These are phyloP conservation scores for Gerosis bhagava DNA, from an alignment of 2,888 invertebrate genomes.

Conservation along the genomic window DNA sequence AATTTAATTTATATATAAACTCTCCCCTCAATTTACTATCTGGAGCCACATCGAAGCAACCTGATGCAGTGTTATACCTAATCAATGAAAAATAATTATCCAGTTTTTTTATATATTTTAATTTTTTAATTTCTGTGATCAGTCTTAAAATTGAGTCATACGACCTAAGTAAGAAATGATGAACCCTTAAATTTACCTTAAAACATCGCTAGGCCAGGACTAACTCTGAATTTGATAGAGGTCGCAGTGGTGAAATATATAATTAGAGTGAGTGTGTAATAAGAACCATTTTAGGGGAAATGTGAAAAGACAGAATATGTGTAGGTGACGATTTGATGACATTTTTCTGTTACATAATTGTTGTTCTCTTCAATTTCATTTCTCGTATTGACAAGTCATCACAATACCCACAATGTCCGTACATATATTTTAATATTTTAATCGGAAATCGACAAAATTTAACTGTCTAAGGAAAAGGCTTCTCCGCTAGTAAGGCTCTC, in stretches of 20 bases:
- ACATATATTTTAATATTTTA: slow-evolving; percentile 42
- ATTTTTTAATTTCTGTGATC: slow-evolving; percentile 72
- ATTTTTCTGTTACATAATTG: slow-evolving; percentile 29
- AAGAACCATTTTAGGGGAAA: slow-evolving; percentile 48
- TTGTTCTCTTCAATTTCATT: slow-evolving; percentile 27
- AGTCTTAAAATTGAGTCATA: slow-evolving; percentile 83
- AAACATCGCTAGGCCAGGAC: slow-evolving; percentile 72
- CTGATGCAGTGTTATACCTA: slow-evolving; percentile 45
- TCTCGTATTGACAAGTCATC: slow-evolving; percentile 37
- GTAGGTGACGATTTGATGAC: slow-evolving; percentile 51
- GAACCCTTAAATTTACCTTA: slow-evolving; percentile 68
- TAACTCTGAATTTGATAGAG: slow-evolving; percentile 53
- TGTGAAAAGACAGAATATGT: slow-evolving; percentile 46
- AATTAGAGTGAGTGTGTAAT: slow-evolving; percentile 47
- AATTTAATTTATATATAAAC: slow-evolving; percentile 42
- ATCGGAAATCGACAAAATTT: slow-evolving; percentile 43
- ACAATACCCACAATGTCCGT: slow-evolving; percentile 42
- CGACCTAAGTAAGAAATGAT: slow-evolving; percentile 78
- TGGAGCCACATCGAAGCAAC: slow-evolving; percentile 44
- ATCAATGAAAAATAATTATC: slow-evolving; percentile 58
- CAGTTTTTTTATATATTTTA: slow-evolving; percentile 50
- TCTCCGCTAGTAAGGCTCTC: slow-evolving; percentile 75
- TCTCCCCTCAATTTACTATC: slow-evolving; percentile 48
- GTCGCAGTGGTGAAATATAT: slow-evolving; percentile 41
- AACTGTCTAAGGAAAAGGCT: slow-evolving; percentile 78